A percentile compares a stretch with the other conserved stretches of the same genome.
Conservation (phyloP, 2,888 invertebrate species). For the Dicyrtomina minuta region DNA sequence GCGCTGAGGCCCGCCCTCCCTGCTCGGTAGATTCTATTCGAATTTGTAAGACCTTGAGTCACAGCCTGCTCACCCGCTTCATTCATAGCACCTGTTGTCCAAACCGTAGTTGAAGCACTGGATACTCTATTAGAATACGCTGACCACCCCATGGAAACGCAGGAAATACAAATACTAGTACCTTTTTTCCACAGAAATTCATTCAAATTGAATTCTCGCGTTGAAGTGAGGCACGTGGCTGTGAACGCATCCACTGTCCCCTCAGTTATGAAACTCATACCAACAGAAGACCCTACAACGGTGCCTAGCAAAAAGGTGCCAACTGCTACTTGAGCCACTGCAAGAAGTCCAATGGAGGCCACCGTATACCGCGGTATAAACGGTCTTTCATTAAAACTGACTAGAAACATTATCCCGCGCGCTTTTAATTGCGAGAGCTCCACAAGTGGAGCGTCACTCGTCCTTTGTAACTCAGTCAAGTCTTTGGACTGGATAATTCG, state of each 20-base stretch:
- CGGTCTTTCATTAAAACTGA: constrained; percentile 23
- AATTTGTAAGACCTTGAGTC: not conserved
- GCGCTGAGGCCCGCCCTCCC: constrained; percentile 7
- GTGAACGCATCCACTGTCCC: constrained; percentile 29
- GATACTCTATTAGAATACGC: constrained; percentile 11
- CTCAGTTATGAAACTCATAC: constrained; percentile 34
- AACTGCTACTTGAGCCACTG: constrained; percentile 22
- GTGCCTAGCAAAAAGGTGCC: constrained; percentile 31
- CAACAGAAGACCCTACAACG: constrained; percentile 35
- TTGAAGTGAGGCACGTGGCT: constrained; percentile 13
- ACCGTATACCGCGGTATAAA: constrained; percentile 37
- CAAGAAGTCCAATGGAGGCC: constrained; percentile 11
- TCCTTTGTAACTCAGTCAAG: constrained; percentile 21
- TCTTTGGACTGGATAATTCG: not conserved
- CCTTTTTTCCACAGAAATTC: constrained; percentile 33
- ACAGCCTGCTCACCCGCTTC: constrained; percentile 28
- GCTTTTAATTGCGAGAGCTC: constrained; percentile 20
- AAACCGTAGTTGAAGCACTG: constrained; percentile 12
- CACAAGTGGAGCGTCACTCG: constrained; percentile 4
- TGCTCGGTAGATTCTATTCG: not conserved
- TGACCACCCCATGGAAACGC: constrained; percentile 29
- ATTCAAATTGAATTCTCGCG: too few species aligned
- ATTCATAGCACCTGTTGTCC: too few species aligned
- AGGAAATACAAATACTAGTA: constrained; percentile 34
- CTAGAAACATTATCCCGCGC: constrained; percentile 29